A percentile compares a stretch with the other conserved stretches of the same genome.
Evolutionary conservation across 2,113 vertebrate genomes (phyloP).

Genomic region (Thinocorus orbignyianus): DNA sequence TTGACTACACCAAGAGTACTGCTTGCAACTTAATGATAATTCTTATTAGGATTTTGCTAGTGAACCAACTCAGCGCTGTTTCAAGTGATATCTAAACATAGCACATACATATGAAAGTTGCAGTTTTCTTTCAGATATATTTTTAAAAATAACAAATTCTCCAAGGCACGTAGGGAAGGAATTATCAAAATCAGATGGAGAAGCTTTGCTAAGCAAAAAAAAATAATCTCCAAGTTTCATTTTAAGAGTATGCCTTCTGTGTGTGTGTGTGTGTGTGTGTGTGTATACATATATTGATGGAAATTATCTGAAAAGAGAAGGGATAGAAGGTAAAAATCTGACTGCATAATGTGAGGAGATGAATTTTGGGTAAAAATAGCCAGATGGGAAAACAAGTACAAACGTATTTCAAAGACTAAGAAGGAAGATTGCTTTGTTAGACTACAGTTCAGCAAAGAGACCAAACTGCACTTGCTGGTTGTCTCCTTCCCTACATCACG

Average conservation of each 20-base stretch:
- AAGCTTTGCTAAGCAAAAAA: neutral
- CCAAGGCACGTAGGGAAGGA: neutral
- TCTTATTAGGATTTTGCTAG: neutral
- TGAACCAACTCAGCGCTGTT: neutral
- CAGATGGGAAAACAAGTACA: neutral
- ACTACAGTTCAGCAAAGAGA: neutral
- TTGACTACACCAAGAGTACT: neutral
- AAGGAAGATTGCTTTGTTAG: neutral
- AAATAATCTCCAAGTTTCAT: too few relatives aligned
- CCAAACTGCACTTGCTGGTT: neutral
- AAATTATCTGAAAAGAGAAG: neutral
- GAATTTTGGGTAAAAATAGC: neutral
- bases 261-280: too few relatives aligned
- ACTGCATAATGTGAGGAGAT: neutral
- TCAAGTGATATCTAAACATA: neutral
- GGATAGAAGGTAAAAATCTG: neutral
- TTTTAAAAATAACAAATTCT: neutral
- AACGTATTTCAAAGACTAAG: neutral
- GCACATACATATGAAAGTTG: neutral
- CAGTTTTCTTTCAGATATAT: too few relatives aligned
- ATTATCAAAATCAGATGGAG: neutral
- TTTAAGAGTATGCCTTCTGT: neutral
- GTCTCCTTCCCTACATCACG: neutral
- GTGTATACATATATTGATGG: too few relatives aligned
- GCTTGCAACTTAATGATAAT: neutral